These are phyloP conservation scores for Papilio polytes DNA, from an alignment of 1,140 invertebrate genomes.

Conservation along the genomic window DNA sequence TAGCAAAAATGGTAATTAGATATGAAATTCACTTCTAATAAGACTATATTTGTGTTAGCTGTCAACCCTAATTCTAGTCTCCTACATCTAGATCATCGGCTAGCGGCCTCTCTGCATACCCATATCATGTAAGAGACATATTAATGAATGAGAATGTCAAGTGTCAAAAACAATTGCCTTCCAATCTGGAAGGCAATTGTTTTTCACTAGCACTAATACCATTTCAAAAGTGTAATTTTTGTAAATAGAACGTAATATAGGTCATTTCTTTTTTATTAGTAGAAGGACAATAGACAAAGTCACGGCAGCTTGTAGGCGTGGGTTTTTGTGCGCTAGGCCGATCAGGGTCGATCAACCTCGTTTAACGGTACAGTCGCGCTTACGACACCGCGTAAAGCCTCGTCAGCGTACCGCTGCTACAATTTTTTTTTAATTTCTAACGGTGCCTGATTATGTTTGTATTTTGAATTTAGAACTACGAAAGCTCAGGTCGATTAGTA, in stretches of 20 bases:
- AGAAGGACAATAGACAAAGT: constrained; percentile 32
- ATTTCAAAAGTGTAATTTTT: neutral
- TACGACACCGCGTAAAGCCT: constrained; percentile 54
- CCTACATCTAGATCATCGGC: no score
- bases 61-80: no score
- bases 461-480: neutral
- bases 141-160: no score
- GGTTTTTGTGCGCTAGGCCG: constrained; percentile 54
- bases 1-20: no score
- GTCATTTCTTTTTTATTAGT: constrained; percentile 16
- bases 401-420: neutral
- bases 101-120: no score
- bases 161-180: no score
- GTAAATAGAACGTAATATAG: constrained; percentile 22
- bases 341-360: constrained; percentile 71
- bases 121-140: no score
- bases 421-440: constrained; percentile 22
- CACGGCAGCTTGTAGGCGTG: constrained; percentile 42
- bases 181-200: no score
- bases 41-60: no score
- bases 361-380: constrained; percentile 66
- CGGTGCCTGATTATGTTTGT: neutral
- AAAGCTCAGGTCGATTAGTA: neutral
- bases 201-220: no score
- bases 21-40: no score